phyloP scores from a whole-genome alignment of 2,113 vertebrate species.

The Paradoxurus hermaphroditus region DNA sequence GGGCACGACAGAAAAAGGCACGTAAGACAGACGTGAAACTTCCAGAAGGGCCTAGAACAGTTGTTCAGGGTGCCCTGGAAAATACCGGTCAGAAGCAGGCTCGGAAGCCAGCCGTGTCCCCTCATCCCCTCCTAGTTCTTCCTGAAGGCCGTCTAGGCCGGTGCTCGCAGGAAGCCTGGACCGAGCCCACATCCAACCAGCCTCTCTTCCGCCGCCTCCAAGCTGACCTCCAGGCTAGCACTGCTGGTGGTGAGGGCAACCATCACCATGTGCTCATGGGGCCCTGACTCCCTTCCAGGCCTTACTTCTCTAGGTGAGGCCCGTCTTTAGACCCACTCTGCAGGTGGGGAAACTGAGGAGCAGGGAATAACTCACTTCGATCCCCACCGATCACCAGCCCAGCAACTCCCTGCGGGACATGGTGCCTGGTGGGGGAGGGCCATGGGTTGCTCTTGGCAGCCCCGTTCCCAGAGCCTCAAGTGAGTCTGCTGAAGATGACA shows the following conservation, averaged over 20 bases:
- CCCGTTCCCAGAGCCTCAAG: neutral
- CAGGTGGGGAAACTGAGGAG: neutral
- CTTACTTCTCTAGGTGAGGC: too few relatives aligned
- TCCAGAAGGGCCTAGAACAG: fast-evolving
- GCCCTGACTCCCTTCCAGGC: neutral
- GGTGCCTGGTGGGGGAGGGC: neutral
- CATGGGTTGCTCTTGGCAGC: fast-evolving
- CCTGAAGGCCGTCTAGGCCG: too few relatives aligned
- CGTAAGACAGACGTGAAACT: neutral
- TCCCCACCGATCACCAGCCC: neutral
- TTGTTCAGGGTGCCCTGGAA: fast-evolving
- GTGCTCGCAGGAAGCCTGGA: neutral
- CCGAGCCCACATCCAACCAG: neutral
- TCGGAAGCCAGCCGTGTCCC: fast-evolving
- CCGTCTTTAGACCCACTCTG: too few relatives aligned
- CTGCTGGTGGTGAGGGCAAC: fast-evolving
- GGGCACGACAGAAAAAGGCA: neutral
- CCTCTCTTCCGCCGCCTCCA: neutral
- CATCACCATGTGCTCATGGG: fast-evolving
- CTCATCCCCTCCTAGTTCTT: too few relatives aligned
- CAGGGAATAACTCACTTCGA: fast-evolving
- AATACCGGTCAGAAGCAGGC: neutral
- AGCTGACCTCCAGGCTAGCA: neutral
- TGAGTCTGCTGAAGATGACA: neutral
- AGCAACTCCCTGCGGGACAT: fast-evolving